These are phyloP conservation scores for Drosophila subsilvestris DNA, from an alignment of 2,888 invertebrate genomes.

Conservation along the genomic window DNA sequence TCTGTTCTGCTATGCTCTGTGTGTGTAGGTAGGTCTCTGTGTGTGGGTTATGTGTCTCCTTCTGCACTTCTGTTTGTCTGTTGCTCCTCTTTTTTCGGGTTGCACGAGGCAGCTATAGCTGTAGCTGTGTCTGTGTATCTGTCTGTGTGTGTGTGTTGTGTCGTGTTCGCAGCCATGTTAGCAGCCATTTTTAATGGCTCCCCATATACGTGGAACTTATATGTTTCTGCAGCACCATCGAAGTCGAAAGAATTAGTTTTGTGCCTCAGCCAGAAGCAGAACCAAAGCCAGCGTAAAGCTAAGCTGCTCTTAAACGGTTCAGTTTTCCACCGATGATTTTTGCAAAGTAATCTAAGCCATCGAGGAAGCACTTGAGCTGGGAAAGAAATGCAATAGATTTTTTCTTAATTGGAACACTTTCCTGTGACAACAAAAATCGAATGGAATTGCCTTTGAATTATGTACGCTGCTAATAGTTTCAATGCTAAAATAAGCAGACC, in stretches of 20 bases:
- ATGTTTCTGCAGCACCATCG: conserved; percentile 8
- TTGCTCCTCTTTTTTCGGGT: conserved; percentile 49
- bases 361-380: not conserved
- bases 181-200: conserved; percentile 78
- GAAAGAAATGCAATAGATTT: too few relatives aligned
- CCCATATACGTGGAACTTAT: conserved; percentile 28
- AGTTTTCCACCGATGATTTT: not conserved
- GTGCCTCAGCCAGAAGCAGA: not conserved
- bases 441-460: not conserved
- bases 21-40: conserved; percentile 7
- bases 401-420: too few relatives aligned
- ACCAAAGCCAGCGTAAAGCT: not conserved
- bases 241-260: not conserved
- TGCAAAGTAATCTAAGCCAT: not conserved
- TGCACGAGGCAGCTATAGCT: not conserved
- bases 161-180: conserved; percentile 75
- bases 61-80: conserved; percentile 52
- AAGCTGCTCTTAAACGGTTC: not conserved
- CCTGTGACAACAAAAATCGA: not conserved
- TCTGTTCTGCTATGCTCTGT: not conserved
- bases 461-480: too few relatives aligned
- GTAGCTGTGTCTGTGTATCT: not conserved
- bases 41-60: conserved; percentile 47
- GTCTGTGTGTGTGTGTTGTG: conserved; percentile 14
- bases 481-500: too few relatives aligned